These are phyloP conservation scores for Neodiprion fabricii DNA, from an alignment of 1,140 invertebrate species.

Conservation along the genomic window DNA sequence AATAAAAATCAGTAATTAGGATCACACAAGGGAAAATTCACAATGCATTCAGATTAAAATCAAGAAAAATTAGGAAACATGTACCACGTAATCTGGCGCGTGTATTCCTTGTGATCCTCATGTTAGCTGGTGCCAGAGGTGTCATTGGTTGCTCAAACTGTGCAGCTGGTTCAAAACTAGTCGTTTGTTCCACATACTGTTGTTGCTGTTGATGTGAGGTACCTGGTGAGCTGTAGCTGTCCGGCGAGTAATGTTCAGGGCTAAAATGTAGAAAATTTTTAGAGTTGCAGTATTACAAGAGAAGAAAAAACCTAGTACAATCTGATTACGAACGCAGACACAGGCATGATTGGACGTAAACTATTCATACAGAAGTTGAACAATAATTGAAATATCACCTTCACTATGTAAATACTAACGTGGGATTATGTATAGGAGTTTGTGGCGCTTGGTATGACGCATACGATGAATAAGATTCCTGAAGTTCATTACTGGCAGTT, in stretches of 20 bases:
- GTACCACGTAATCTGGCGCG: slow-evolving; percentile 59
- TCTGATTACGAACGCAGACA: no score
- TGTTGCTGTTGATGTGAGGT: slow-evolving; percentile 43
- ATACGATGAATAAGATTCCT: slow-evolving; percentile 59
- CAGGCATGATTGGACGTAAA: no score
- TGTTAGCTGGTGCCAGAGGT: slow-evolving; percentile 54
- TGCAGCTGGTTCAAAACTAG: slow-evolving; percentile 43
- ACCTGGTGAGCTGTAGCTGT: slow-evolving; percentile 53
- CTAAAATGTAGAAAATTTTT: slow-evolving; percentile 28
- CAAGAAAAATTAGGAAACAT: background rate
- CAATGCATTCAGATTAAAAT: background rate
- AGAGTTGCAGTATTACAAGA: no score
- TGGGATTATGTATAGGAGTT: slow-evolving; percentile 60
- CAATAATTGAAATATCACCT: slow-evolving; percentile 16
- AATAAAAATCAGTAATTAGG: slow-evolving; percentile 14
- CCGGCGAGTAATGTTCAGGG: slow-evolving; percentile 55
- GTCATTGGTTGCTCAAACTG: slow-evolving; percentile 61
- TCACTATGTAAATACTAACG: slow-evolving; percentile 36
- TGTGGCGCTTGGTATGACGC: slow-evolving; percentile 56
- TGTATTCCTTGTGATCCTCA: slow-evolving; percentile 61
- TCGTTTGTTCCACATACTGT: slow-evolving; percentile 51
- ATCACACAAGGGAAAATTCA: slow-evolving; percentile 6
- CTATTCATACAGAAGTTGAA: slow-evolving; percentile 12
- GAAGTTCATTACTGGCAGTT: slow-evolving; percentile 59
- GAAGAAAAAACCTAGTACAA: background rate